phyloP scores from a whole-genome alignment of 92 coral and sea anemone genomes.

The Isaurus tuberculatus region DNA sequence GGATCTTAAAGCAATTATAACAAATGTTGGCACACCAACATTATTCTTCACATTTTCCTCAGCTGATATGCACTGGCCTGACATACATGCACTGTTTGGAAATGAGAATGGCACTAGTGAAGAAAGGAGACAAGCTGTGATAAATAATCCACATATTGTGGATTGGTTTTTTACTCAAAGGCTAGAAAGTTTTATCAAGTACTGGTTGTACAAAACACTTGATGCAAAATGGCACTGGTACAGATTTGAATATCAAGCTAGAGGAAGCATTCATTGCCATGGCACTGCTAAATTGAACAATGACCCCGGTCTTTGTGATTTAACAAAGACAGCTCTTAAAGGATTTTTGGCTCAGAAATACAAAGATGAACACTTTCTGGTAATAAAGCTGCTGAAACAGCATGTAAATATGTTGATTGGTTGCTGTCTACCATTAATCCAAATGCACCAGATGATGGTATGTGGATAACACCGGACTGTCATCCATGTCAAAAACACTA shows the following conservation, averaged over 20 bases:
- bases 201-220: slow-evolving; percentile 81
- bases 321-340: slow-evolving; percentile 73
- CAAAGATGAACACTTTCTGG: slow-evolving; percentile 78
- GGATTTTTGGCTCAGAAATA: slow-evolving; percentile 80
- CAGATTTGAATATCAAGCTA: slow-evolving; percentile 81
- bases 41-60: not conserved
- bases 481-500: slow-evolving; percentile 72
- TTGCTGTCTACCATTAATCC: slow-evolving; percentile 78
- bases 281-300: slow-evolving; percentile 77
- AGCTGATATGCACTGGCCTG: slow-evolving; percentile 10
- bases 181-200: slow-evolving; percentile 76
- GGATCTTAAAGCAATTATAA: slow-evolving; percentile 54
- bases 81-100: not conserved
- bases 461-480: slow-evolving; percentile 65
- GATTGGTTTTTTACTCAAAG: slow-evolving; percentile 87
- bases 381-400: slow-evolving; percentile 65
- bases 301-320: slow-evolving; percentile 82
- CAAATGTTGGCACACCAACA: slow-evolving; percentile 7
- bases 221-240: slow-evolving; percentile 86
- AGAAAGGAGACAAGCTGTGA: slow-evolving; percentile 61
- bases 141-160: slow-evolving; percentile 41
- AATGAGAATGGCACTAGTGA: slow-evolving; percentile 49
- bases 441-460: slow-evolving; percentile 71
- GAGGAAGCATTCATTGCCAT: slow-evolving; percentile 85
- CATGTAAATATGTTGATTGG: slow-evolving; percentile 85